Percentiles rank a stretch among this genome's conserved stretches.
Evolutionary conservation across 2,113 vertebrate species (phyloP).

Genomic region (Gasterosteus aculeatus): DNA sequence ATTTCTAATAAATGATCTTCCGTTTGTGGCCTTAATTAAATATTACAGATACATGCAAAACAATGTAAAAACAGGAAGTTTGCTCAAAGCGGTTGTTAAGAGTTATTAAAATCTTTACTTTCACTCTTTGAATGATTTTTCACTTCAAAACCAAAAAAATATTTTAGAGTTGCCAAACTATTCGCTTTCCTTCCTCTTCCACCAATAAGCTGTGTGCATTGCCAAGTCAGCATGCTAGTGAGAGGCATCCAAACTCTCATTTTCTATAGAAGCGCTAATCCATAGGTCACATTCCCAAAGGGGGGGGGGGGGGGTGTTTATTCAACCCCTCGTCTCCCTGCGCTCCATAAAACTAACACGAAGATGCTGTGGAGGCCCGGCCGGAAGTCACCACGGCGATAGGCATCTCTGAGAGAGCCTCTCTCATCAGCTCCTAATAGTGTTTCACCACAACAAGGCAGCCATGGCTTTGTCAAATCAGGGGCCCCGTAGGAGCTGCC

Average conservation of each 20-base stretch:
- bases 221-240: constrained; percentile 7
- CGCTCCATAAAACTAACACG: constrained; percentile 57
- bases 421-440: constrained; percentile 55
- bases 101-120: not conserved
- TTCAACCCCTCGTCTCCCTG: constrained; percentile 61
- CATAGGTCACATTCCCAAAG: constrained; percentile 54
- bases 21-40: not conserved
- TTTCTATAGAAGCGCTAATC: constrained; percentile 49
- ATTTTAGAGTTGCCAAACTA: constrained; percentile 18
- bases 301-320: constrained; percentile 60
- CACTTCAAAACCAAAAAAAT: not conserved
- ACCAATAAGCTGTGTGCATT: constrained; percentile 16
- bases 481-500: constrained; percentile 12
- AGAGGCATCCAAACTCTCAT: constrained; percentile 4
- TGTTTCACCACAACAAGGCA: constrained; percentile 24
- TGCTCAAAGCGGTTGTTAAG: not conserved
- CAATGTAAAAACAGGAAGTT: not conserved
- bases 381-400: constrained; percentile 58
- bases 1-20: not conserved
- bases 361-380: constrained; percentile 48
- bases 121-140: not conserved
- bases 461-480: constrained; percentile 22
- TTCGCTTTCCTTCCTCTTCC: constrained; percentile 23
- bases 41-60: not conserved
- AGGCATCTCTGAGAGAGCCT: constrained; percentile 59